Evolutionary conservation across 2,113 vertebrate genomes (phyloP).

Genomic region (Heterocephalus glaber): DNA sequence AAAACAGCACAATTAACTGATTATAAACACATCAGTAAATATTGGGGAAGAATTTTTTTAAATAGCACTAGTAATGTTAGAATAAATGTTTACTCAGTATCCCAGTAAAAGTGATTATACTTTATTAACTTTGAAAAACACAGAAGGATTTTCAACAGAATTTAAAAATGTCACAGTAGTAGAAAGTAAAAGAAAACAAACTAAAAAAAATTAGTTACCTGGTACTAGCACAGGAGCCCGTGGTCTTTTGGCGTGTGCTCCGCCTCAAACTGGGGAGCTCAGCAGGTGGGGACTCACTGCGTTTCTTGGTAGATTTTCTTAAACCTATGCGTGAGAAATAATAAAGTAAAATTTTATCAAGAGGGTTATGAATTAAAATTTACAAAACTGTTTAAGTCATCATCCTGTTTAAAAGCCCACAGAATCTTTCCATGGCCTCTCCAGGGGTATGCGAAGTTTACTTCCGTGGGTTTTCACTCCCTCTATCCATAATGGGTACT

Average conservation of each 20-base stretch:
- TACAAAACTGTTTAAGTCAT: not conserved
- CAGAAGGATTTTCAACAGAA: not conserved
- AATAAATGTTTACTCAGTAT: not conserved
- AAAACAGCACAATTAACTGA: not conserved
- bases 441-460: not conserved
- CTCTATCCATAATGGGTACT: too few relatives aligned
- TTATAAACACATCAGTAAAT: not conserved
- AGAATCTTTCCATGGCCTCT: not conserved
- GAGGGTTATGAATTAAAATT: slow-evolving; percentile 11
- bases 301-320: slow-evolving; percentile 99
- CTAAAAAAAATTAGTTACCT: slow-evolving; percentile 86
- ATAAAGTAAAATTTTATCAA: slow-evolving; percentile 24
- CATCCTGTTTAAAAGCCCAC: not conserved
- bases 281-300: slow-evolving; percentile 99
- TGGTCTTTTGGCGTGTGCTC: slow-evolving; percentile 99
- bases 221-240: slow-evolving; percentile 99
- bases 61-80: not conserved
- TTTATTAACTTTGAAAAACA: not conserved
- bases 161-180: not conserved
- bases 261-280: slow-evolving; percentile 99
- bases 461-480: not conserved
- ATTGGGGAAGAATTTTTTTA: not conserved
- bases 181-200: not conserved
- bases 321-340: slow-evolving; percentile 86
- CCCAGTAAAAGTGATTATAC: not conserved